These are phyloP conservation scores for Siniperca undulata DNA, from an alignment of 2,797 vertebrate species.

Conservation along the genomic window DNA sequence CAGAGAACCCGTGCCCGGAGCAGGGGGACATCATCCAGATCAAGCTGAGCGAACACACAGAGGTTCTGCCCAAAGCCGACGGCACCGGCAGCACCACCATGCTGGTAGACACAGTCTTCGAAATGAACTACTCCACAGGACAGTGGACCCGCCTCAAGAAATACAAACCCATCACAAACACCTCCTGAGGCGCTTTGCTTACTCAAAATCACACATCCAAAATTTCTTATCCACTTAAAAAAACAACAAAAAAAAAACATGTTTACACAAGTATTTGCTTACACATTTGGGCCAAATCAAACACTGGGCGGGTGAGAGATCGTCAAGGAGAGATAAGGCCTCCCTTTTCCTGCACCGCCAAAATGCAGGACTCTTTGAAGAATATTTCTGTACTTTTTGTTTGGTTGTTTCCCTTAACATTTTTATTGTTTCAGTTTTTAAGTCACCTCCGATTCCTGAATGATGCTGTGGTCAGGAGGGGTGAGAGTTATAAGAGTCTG, in stretches of 20 bases:
- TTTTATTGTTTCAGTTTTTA: conserved; percentile 74
- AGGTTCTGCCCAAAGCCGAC: conserved; percentile 95
- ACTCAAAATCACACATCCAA: background rate
- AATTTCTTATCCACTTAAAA: conserved; percentile 32
- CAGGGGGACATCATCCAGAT: conserved; percentile 99
- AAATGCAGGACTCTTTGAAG: conserved; percentile 65
- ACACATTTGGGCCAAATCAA: conserved; percentile 70
- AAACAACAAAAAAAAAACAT: conserved; percentile 10
- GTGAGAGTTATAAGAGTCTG: conserved; percentile 8
- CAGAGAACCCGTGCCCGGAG: conserved; percentile 99
- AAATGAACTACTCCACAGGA: conserved; percentile 99
- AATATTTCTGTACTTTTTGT: conserved; percentile 57
- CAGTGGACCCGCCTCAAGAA: conserved; percentile 99
- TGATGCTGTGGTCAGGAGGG: conserved; percentile 31
- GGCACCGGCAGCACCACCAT: conserved; percentile 99
- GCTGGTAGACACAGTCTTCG: conserved; percentile 99
- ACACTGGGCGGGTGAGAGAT: conserved; percentile 39
- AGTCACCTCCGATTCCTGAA: conserved; percentile 61
- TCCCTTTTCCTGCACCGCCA: conserved; percentile 69
- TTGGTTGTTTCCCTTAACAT: conserved; percentile 51
- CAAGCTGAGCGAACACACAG: conserved; percentile 98
- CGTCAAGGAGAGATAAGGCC: conserved; percentile 66
- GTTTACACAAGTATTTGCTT: conserved; percentile 69
- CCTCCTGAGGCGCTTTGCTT: conserved; percentile 85
- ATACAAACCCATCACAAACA: conserved; percentile 98